Percentiles rank a stretch among this genome's conserved stretches.
Conservation (phyloP, 2,888 invertebrate genomes). For the Calameuta filiformis region DNA sequence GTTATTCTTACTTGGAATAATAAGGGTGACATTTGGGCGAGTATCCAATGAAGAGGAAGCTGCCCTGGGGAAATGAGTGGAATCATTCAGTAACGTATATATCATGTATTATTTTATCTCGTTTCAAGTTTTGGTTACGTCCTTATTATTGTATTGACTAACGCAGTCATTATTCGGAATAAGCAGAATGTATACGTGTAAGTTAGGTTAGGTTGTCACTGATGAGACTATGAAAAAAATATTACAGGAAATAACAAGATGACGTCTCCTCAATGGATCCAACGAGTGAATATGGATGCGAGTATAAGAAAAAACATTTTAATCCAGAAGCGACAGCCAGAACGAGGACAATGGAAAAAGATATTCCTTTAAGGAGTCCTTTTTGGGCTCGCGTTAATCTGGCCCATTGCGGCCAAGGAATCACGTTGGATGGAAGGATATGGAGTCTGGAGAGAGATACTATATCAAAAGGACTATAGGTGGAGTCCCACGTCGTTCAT, state of each 20-base stretch:
- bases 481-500: not conserved
- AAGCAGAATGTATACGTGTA: not conserved
- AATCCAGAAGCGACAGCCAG: not conserved
- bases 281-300: not conserved
- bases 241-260: not conserved
- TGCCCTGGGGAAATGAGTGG: not conserved
- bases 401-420: not conserved
- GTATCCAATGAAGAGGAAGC: conserved; percentile 1
- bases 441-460: not conserved
- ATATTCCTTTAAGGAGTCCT: not conserved
- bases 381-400: not conserved
- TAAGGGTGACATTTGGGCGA: conserved; percentile 20
- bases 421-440: conserved; percentile 2
- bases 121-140: not conserved
- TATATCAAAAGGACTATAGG: conserved; percentile 2
- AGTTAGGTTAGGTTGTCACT: no score
- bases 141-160: not conserved
- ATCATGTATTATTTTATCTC: not conserved
- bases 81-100: not conserved
- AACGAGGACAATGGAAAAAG: not conserved
- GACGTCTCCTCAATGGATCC: not conserved
- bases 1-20: conserved; percentile 23
- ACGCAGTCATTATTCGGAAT: no score
- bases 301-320: conserved; percentile 1
- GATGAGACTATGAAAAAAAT: not conserved